A percentile compares a stretch with the other conserved stretches of the same genome.
Conservation (phyloP, 2,888 invertebrate species). For the Mythimna impura region DNA sequence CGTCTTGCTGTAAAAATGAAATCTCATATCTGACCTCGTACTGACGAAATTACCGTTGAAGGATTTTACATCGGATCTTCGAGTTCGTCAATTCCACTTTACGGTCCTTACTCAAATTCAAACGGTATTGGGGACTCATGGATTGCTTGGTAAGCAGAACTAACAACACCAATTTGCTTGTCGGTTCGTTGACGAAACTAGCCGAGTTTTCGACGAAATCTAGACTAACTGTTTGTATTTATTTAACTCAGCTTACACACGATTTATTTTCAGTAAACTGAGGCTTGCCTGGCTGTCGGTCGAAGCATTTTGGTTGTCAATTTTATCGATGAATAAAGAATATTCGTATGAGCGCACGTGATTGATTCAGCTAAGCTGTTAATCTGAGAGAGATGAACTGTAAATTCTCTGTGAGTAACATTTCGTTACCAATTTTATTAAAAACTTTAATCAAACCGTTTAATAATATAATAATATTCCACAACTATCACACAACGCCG, state of each 20-base stretch:
- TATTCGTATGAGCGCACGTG: constrained; percentile 32
- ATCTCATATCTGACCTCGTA: constrained; percentile 6
- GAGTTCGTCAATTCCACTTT: constrained; percentile 33
- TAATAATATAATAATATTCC: too few relatives aligned
- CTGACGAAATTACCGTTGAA: constrained; percentile 32
- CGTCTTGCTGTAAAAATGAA: constrained; percentile 18
- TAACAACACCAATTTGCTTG: constrained; percentile 39
- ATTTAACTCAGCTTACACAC: constrained; percentile 28
- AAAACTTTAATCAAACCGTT: neutral
- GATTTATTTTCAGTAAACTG: constrained; percentile 29
- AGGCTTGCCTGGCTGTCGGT: constrained; percentile 10
- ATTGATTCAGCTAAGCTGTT: constrained; percentile 35
- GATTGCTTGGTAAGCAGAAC: constrained; percentile 39
- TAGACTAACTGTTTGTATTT: constrained; percentile 21
- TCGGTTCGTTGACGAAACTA: constrained; percentile 24
- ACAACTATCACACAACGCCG: too few relatives aligned
- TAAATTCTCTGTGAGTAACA: constrained; percentile 16
- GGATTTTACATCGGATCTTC: constrained; percentile 36
- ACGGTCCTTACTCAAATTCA: constrained; percentile 28
- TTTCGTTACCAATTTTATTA: constrained; percentile 2
- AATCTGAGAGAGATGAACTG: constrained; percentile 45
- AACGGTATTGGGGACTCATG: constrained; percentile 34
- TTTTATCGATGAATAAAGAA: constrained; percentile 48
- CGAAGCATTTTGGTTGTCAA: constrained; percentile 33
- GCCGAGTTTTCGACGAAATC: constrained; percentile 12